Percentiles rank a stretch among this genome's conserved stretches.
phyloP scores from a whole-genome alignment of 2,888 invertebrate species.

The Folsomia manolachei region DNA sequence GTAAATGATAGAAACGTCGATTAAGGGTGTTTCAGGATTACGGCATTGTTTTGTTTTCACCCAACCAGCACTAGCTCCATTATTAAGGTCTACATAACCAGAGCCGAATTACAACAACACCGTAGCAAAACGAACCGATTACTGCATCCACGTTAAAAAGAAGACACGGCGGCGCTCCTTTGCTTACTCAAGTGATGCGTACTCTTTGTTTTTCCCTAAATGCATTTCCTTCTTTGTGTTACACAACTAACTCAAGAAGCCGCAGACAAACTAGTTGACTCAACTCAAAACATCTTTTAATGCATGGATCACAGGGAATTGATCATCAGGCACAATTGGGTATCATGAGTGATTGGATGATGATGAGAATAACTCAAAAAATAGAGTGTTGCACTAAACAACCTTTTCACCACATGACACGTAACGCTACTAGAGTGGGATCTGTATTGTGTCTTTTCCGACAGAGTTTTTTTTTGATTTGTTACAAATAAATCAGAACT shows the following conservation, averaged over 20 bases:
- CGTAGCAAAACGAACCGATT: conserved; percentile 5
- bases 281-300: neutral
- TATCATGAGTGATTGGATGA: conserved; percentile 13
- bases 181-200: conserved; percentile 41
- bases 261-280: neutral
- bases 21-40: too few relatives aligned
- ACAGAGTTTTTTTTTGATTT: neutral
- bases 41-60: too few relatives aligned
- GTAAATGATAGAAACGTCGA: too few relatives aligned
- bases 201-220: conserved; percentile 42
- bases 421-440: neutral
- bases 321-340: conserved; percentile 12
- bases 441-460: neutral
- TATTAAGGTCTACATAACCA: too few relatives aligned
- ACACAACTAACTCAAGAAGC: neutral
- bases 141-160: neutral
- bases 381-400: neutral
- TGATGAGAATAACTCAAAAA: conserved; percentile 16
- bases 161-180: conserved; percentile 23
- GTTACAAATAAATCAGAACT: neutral
- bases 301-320: conserved; percentile 6
- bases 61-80: too few relatives aligned
- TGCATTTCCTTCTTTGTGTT: conserved; percentile 29
- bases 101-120: too few relatives aligned
- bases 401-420: conserved; percentile 17